Base-by-base conservation (phyloP, 2,113 vertebrate species). In the Siniperca knerii region DNA sequence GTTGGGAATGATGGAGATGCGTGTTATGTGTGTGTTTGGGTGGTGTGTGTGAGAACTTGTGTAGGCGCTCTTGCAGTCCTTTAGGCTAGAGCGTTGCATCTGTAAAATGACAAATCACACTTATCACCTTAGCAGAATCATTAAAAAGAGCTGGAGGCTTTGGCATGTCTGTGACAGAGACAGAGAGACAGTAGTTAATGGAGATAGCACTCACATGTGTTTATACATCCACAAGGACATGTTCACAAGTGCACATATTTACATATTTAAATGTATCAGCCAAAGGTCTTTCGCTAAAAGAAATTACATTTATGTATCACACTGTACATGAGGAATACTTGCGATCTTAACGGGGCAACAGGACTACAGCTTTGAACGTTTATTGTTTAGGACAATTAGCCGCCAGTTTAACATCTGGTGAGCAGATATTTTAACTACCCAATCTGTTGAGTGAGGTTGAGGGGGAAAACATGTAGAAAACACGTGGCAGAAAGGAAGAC, bases 81-180 rank as follows among this genome's bases (percentile, higher is more conserved):
- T 82, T 15, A 37, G 76, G 87, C 72, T 0, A 73, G 29, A 72
- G 33, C 64, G 73, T 50, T 65, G 40, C 46, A 85, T 88, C 85
- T 89, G 85, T 73, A 69, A 85, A 79, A 87, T 83, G 83, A 89
- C 52, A 92, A 85, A 87, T 89, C 54, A 16, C 60, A 85, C 85
- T 84, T 74, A 82, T 84, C 81, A 87, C 88, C 74, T 84, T 37
- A 46, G 60, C 55, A 37, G 68, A 87, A 68, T 82, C 74, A 77
- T 89, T 90, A 75, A 77, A 80, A 83, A 40, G 15, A 74, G 80
- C 88, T 70, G 71, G 11, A 73, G 75, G 88, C 71, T 69, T 67
- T 4, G 29, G 60, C 12, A 15, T 16, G 71, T 64, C 44, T 42
- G 71, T 76, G 21, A n/a, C 71, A 44, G 74, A 66, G 1, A 70